Base-by-base conservation (phyloP, 2,888 invertebrate species). In the Altica lythri region DNA sequence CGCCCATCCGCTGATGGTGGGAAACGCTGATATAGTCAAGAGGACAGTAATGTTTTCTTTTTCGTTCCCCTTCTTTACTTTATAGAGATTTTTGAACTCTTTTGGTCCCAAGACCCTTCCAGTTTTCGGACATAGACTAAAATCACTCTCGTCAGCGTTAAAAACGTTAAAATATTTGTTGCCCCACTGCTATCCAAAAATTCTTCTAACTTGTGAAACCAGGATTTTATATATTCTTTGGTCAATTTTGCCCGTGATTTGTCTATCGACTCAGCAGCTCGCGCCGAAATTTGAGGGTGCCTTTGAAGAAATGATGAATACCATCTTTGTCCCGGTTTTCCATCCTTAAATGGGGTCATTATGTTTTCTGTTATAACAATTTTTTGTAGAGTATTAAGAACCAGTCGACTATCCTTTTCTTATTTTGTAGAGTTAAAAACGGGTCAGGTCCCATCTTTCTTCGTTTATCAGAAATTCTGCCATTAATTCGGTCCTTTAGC, bases 101-200 rank as follows among this genome's bases (percentile, higher is more conserved):
- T 18, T 40, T 6, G 30, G 61, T 32, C 43, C 34, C 2, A 34
- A 8, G 13, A 34, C 34, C 13, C 34, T 34, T 12, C 34, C 34
- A 13, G 34, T 34, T 34, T 56, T 49, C 14, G 53, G 57, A 55
- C 71, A 71, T 4, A 73, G 53, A 32, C 59, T 59, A 55, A 73
- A 12, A 34, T 4, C 2, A 34, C 13, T 13, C 34, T 34, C 8
- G 12, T 4, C 13, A 2, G 12, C 68, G 57, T 72, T 71, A 3
- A 70, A 34, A 6, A 6, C 8, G 13, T 12, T 34, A 34, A 34
- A 34, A 34, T 34, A 34, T 34, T 2, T 8, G 8, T 34, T 4
- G 6, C 34, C 12, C 3, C 13, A 12, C 2, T 34, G 34, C 34
- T 34, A 12, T 34, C 13, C 8, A 22, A 22, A 22, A 22, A 22